These are phyloP conservation scores for Idris sp. DNA, from an alignment of 1,140 invertebrate species.

Conservation along the genomic window DNA sequence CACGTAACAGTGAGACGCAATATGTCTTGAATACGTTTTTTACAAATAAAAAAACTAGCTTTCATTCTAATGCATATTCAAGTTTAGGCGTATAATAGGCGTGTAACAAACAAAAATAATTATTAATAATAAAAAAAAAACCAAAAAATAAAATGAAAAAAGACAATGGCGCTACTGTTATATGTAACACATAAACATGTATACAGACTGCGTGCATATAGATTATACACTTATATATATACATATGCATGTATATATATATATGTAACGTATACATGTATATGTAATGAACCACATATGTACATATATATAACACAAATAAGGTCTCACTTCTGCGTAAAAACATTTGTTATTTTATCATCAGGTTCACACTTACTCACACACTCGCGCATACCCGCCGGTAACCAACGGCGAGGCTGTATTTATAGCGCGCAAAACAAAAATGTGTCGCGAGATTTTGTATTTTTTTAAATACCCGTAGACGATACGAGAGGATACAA, in stretches of 20 bases:
- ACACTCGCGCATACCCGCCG: conserved; percentile 6
- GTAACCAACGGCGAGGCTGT: conserved; percentile 11
- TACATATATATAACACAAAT: conserved; percentile 39
- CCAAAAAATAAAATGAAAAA: conserved; percentile 33
- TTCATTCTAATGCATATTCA: conserved; percentile 57
- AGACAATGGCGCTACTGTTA: conserved; percentile 44
- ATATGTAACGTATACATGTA: conserved; percentile 2
- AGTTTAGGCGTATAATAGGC: conserved; percentile 53
- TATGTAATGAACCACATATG: conserved; percentile 13
- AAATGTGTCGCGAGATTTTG: conserved; percentile 35
- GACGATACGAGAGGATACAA: conserved; percentile 32
- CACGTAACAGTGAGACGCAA: conserved; percentile 53
- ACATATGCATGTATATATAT: conserved; percentile 29
- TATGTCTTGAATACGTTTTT: conserved; percentile 61
- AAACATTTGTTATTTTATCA: conserved; percentile 45
- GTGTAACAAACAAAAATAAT: conserved; percentile 48
- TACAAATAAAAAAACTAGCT: conserved; percentile 61
- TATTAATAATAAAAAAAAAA: conserved; percentile 16
- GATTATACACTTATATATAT: conserved; percentile 26
- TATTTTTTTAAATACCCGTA: conserved; percentile 49
- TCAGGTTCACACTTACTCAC: conserved; percentile 18
- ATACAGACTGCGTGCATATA: conserved; percentile 27
- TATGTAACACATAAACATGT: conserved; percentile 44
- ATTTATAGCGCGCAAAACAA: conserved; percentile 22
- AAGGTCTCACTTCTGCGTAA: conserved; percentile 57